Conservation (phyloP, 2,113 vertebrate genomes). For the Hippocampus mohnikei region DNA sequence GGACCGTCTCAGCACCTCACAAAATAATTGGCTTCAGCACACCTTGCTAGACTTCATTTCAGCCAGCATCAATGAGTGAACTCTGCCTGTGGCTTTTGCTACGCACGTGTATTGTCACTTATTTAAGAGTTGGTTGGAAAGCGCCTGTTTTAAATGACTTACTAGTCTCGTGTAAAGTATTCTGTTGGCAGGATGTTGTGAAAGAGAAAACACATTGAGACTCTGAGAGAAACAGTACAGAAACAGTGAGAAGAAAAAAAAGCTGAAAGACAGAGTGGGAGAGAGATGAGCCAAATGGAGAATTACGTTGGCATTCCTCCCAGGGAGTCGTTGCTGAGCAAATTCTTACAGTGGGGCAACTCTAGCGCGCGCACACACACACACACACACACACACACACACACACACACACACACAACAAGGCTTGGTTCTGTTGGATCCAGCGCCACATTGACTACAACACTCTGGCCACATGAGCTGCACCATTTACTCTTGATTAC, state of each 20-base stretch:
- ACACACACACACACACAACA: conserved; percentile 10
- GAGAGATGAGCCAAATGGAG: conserved; percentile 22
- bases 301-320: conserved; percentile 51
- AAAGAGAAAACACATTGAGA: conserved; percentile 17
- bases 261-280: conserved; percentile 19
- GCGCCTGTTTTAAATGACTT: not conserved
- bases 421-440: conserved; percentile 34
- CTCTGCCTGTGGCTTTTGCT: too few relatives aligned
- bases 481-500: conserved; percentile 20
- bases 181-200: not conserved
- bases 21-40: too few relatives aligned
- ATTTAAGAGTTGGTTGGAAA: not conserved
- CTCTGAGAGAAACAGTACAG: conserved; percentile 5
- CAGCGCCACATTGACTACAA: conserved; percentile 32
- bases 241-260: conserved; percentile 11
- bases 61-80: too few relatives aligned
- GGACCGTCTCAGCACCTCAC: too few relatives aligned
- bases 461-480: conserved; percentile 30
- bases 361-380: conserved; percentile 4
- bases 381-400: not conserved
- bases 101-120: too few relatives aligned
- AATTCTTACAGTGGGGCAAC: conserved; percentile 33
- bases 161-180: not conserved
- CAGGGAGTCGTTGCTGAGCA: conserved; percentile 38
- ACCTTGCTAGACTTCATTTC: too few relatives aligned